A percentile compares a stretch with the other conserved stretches of the same genome.
Conservation (phyloP, 23 tunicate genomes). For the Clavelina lepadiformis region DNA sequence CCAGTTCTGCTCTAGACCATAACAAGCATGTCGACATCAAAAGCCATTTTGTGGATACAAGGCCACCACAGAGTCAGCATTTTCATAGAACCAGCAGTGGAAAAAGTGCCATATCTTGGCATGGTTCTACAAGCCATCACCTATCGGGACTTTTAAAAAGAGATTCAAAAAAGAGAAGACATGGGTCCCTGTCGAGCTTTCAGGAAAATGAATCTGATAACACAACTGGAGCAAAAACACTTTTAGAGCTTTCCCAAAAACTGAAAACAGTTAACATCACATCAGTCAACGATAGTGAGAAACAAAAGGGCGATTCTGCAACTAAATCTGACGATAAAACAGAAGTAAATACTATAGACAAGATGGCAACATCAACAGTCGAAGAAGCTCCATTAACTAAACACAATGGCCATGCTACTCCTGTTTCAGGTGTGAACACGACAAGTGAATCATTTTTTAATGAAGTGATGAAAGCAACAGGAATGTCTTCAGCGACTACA, state of each 20-base stretch:
- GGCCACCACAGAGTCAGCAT: background rate
- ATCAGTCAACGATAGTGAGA: background rate
- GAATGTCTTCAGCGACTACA: background rate
- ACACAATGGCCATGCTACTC: background rate
- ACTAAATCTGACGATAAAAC: background rate
- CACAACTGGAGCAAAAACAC: too few relatives aligned
- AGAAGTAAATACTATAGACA: background rate
- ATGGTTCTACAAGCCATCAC: conserved; percentile 15
- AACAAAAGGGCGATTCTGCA: background rate
- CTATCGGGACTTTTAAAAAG: too few relatives aligned
- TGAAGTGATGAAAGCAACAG: conserved; percentile 44
- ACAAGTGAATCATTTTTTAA: conserved; percentile 29
- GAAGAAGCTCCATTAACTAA: background rate
- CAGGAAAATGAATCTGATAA: conserved; percentile 13
- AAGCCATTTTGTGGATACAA: background rate
- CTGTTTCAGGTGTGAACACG: too few relatives aligned
- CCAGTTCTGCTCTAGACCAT: conserved; percentile 15
- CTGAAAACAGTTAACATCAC: background rate
- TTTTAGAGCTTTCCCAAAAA: too few relatives aligned
- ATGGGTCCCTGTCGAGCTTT: conserved; percentile 14
- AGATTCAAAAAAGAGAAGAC: conserved; percentile 23
- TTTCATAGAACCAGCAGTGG: conserved; percentile 53
- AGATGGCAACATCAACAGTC: background rate
- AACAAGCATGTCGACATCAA: background rate
- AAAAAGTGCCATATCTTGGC: conserved; percentile 71